These are phyloP conservation scores for Catotricha subobsoleta DNA, from an alignment of 2,888 invertebrate species.

Conservation along the genomic window DNA sequence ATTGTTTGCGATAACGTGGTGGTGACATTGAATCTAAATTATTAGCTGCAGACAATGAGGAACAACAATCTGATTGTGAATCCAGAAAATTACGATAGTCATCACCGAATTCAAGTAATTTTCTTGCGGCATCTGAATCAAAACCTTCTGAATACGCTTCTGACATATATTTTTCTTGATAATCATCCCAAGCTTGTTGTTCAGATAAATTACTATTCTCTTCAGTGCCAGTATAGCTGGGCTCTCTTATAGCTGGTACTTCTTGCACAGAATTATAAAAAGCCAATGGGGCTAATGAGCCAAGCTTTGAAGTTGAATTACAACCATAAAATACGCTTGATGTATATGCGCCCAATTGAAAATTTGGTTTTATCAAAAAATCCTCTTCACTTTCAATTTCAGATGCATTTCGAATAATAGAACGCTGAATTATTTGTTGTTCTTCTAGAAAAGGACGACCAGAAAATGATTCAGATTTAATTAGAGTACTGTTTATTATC, in stretches of 20 bases:
- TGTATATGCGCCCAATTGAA: conserved; percentile 42
- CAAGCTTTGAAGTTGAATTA: conserved; percentile 24
- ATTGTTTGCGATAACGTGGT: conserved; percentile 18
- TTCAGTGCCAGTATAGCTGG: conserved; percentile 43
- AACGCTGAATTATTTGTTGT: conserved; percentile 25
- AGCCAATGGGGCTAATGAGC: conserved; percentile 27
- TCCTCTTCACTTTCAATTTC: conserved; percentile 49
- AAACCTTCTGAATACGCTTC: conserved; percentile 76
- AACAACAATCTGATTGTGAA: conserved; percentile 77
- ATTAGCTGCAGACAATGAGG: conserved; percentile 49
- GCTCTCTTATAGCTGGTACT: conserved; percentile 30
- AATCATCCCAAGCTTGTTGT: conserved; percentile 88
- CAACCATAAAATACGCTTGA: conserved; percentile 17
- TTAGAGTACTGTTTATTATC: conserved; percentile 31
- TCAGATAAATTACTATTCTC: conserved; percentile 73
- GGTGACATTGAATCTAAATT: conserved; percentile 31
- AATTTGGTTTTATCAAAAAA: conserved; percentile 37
- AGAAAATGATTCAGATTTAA: conserved; percentile 59
- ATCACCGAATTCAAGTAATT: conserved; percentile 71
- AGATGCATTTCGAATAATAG: conserved; percentile 31
- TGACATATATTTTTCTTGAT: conserved; percentile 86
- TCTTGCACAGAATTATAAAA: conserved; percentile 25
- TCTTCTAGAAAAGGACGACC: conserved; percentile 41
- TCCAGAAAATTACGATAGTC: conserved; percentile 79
- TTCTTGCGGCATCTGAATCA: conserved; percentile 69